Conservation (phyloP, 1,140 invertebrate species). For the Bombus pascuorum region DNA sequence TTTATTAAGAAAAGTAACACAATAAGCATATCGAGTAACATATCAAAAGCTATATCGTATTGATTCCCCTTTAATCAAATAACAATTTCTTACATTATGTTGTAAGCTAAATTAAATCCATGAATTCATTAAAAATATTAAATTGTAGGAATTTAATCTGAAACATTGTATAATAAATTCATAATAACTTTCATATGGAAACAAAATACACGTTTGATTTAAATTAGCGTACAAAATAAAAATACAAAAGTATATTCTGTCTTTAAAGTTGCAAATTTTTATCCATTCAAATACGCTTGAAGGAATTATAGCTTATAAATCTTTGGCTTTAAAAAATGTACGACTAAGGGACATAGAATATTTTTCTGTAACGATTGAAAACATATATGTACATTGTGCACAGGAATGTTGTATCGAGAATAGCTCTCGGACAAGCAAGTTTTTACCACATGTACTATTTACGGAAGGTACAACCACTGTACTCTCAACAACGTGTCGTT, state of each 20-base stretch:
- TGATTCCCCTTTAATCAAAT: not conserved
- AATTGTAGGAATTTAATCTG: not conserved
- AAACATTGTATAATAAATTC: not conserved
- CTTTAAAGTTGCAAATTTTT: not conserved
- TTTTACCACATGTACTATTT: constrained; percentile 26
- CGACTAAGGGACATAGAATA: too few species aligned
- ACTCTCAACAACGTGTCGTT: constrained; percentile 14
- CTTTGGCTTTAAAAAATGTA: not conserved
- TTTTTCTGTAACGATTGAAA: not conserved
- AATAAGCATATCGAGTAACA: not conserved
- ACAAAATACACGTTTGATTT: not conserved
- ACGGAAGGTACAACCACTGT: constrained; percentile 7
- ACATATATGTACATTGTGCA: not conserved
- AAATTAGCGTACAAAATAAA: not conserved
- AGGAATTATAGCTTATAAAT: not conserved
- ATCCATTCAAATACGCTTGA: not conserved
- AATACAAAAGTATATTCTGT: not conserved
- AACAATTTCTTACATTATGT: not conserved
- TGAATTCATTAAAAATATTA: not conserved
- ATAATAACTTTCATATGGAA: not conserved
- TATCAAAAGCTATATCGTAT: not conserved
- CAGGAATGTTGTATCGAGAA: not conserved
- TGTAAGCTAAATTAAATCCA: not conserved
- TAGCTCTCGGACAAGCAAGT: constrained; percentile 6
- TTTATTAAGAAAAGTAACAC: not conserved